Conservation (phyloP, 2,888 invertebrate species). For the Monochamus alternatus region DNA sequence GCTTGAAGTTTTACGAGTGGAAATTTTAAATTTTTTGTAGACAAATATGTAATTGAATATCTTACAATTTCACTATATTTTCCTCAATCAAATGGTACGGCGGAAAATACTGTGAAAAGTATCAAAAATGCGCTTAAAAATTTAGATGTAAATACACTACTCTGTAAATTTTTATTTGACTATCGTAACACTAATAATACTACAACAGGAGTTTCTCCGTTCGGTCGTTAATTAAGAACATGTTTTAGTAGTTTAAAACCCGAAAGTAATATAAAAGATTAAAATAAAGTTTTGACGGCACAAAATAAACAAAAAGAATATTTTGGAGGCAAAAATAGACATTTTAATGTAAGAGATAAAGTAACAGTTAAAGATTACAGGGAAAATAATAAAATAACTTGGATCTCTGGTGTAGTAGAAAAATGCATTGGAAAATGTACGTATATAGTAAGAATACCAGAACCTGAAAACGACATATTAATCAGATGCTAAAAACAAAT, state of each 20-base stretch:
- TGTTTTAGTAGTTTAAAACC: slow-evolving; percentile 22
- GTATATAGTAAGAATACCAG: no score
- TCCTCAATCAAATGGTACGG: slow-evolving; percentile 49
- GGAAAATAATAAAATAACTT: slow-evolving; percentile 29
- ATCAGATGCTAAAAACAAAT: slow-evolving; percentile 23
- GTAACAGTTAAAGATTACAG: slow-evolving; percentile 35
- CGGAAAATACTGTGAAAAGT: slow-evolving; percentile 43
- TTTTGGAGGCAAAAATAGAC: slow-evolving; percentile 30
- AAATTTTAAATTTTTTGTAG: slow-evolving; percentile 48
- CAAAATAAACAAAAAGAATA: slow-evolving; percentile 25
- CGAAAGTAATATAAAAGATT: no score
- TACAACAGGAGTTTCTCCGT: slow-evolving; percentile 39
- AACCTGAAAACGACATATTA: slow-evolving; percentile 36
- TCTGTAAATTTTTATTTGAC: slow-evolving; percentile 43
- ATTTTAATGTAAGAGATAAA: no score
- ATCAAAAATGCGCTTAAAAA: slow-evolving; percentile 40
- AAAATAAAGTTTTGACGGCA: slow-evolving; percentile 9
- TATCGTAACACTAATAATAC: slow-evolving; percentile 38
- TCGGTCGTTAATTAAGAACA: slow-evolving; percentile 36
- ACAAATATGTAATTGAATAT: no score
- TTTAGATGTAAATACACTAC: slow-evolving; percentile 13
- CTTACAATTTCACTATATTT: slow-evolving; percentile 39
- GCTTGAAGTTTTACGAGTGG: slow-evolving; percentile 54
- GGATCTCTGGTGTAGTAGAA: no score
- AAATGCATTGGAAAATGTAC: no score